Evolutionary conservation across 2,888 invertebrate genomes (phyloP), one percentile per base, ranked within the genome.

Genomic region (Melieria picta): DNA sequence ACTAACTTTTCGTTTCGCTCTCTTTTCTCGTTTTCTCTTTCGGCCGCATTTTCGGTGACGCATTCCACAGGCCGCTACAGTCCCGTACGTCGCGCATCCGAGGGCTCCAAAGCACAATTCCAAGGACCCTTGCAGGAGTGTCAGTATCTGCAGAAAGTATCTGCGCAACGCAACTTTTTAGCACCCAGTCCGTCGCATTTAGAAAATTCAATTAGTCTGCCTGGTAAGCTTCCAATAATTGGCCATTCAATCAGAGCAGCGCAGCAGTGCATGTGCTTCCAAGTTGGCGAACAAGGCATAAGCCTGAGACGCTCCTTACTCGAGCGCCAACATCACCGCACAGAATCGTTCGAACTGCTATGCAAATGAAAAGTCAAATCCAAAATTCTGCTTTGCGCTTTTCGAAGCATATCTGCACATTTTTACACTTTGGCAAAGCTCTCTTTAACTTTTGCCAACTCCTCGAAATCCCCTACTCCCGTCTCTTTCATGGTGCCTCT

Each of bases 11-110:
- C 11, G 50, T 50, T 50, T 50, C 50, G 11, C 11, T 50, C 9
- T 50, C 11, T 50, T 50, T 50, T 50, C 11, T 50, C 11, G 7
- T 11, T 50, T 50, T 50, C 50, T 50, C 7, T 10, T 50, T 50
- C 11, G 7, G 50, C 11, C 11, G 50, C 11, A 50, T 50, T 50
- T 50, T 7, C 50, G 11, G 50, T 63, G 63, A 9, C 16, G 48
- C 47, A n/a, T 13, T 63, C 10, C 7, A 56, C 78, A 87, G 87
- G 87, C 80, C 87, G 97, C 30, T 97, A 95, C 85, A 96, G 96
- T 75, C 97, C 97, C 0, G 96, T 97, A 11, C 90, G 98, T 1
- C 89, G 97, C 76, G 96, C 96, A 7, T 94, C 94, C 74, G 97
- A 97, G 75, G 87, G 89, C 58, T 89, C 88, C 10, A 89, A 86